Conservation (phyloP, 2,797 vertebrate genomes). For the Tokudaia muenninki region DNA sequence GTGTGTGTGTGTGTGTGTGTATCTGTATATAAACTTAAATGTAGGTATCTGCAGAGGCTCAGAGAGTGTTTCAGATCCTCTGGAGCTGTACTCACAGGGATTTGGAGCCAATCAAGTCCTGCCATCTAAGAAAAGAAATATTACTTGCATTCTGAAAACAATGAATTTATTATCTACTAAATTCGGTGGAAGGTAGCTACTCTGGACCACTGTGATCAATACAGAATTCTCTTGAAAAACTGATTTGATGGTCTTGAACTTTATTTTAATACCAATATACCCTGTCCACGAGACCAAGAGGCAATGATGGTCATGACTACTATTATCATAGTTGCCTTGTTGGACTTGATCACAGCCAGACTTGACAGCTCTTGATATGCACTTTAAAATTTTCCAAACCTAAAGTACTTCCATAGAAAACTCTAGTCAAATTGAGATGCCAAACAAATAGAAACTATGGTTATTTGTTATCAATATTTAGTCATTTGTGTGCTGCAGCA, state of each 20-base stretch:
- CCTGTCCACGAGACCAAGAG: neutral
- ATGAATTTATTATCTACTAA: neutral
- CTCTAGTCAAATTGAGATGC: neutral
- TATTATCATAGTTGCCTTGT: neutral
- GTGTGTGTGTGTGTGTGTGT: neutral
- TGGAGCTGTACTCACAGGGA: neutral
- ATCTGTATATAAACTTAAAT: neutral
- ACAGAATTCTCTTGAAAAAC: neutral
- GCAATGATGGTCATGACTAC: neutral
- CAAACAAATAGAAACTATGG: conserved; percentile 18
- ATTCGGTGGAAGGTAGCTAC: conserved; percentile 14
- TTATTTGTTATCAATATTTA: conserved; percentile 35
- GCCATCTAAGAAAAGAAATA: conserved; percentile 13
- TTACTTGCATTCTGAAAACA: neutral
- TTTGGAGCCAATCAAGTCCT: neutral
- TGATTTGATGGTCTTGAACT: neutral
- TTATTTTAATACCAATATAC: neutral
- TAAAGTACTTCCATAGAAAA: conserved; percentile 29
- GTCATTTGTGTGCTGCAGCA: conserved; percentile 41
- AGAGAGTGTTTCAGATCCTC: neutral
- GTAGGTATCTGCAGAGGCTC: neutral
- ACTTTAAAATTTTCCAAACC: conserved; percentile 16
- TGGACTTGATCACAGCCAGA: neutral
- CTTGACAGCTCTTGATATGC: neutral
- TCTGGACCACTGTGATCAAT: neutral